These are phyloP conservation scores for Macrotrachela quadricornifera DNA, from an alignment of 1,140 invertebrate genomes.

Conservation along the genomic window DNA sequence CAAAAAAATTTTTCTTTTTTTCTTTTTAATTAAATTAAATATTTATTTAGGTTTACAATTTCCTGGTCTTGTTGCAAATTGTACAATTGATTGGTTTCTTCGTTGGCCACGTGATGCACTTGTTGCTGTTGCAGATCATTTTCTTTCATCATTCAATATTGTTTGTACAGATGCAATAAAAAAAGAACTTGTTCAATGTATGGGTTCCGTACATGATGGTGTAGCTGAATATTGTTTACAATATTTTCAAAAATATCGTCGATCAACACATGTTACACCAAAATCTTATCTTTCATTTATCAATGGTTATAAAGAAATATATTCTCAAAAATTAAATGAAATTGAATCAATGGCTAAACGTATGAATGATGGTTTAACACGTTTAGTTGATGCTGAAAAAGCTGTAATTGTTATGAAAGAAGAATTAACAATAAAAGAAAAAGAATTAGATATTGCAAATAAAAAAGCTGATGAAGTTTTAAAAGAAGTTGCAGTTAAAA, in stretches of 20 bases:
- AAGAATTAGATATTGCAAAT: slow-evolving; percentile 64
- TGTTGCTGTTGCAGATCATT: slow-evolving; percentile 75
- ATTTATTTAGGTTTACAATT: slow-evolving; percentile 64
- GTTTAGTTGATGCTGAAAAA: slow-evolving; percentile 73
- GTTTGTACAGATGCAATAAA: slow-evolving; percentile 62
- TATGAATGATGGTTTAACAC: slow-evolving; percentile 80
- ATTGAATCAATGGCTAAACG: slow-evolving; percentile 62
- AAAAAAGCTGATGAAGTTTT: slow-evolving; percentile 55
- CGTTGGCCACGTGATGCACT: slow-evolving; percentile 86
- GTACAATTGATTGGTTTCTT: slow-evolving; percentile 91
- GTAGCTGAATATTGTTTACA: slow-evolving; percentile 63
- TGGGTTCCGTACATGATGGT: slow-evolving; percentile 77
- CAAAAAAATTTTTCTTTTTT: not conserved
- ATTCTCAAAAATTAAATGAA: slow-evolving; percentile 62
- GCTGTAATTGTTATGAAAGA: slow-evolving; percentile 70
- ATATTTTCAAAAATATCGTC: slow-evolving; percentile 72
- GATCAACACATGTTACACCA: slow-evolving; percentile 81
- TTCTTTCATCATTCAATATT: slow-evolving; percentile 65
- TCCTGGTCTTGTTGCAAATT: slow-evolving; percentile 81
- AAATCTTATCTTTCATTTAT: slow-evolving; percentile 91
- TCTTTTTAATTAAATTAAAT: slow-evolving; percentile 32
- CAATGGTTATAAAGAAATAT: slow-evolving; percentile 76
- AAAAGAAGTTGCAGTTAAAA: slow-evolving; percentile 40
- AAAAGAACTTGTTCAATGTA: slow-evolving; percentile 56
- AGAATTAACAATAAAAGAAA: slow-evolving; percentile 76